phyloP scores from a whole-genome alignment of 2,113 vertebrate species.

The Eulemur rufifrons region DNA sequence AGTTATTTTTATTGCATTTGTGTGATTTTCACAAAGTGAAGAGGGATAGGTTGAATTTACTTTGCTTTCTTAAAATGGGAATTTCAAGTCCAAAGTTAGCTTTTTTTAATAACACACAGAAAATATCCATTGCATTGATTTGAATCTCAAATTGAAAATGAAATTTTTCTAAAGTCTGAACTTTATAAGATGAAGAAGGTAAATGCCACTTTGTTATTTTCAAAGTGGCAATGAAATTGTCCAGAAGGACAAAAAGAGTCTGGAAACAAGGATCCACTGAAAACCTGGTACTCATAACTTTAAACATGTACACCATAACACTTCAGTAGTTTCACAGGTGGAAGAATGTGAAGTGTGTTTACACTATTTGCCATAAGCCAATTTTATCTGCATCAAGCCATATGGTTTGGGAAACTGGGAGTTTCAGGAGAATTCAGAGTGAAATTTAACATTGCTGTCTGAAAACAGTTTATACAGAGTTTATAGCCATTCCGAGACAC shows the following conservation, averaged over 20 bases:
- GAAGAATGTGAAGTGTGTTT: constrained; percentile 51
- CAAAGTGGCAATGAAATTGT: neutral
- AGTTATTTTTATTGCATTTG: neutral
- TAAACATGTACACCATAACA: constrained; percentile 38
- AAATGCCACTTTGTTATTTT: neutral
- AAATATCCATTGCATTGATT: neutral
- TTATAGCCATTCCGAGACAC: constrained; percentile 20
- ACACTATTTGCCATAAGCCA: constrained; percentile 48
- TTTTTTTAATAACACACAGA: neutral
- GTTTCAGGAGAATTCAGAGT: constrained; percentile 40
- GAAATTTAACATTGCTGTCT: constrained; percentile 47
- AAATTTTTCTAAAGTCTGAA: neutral
- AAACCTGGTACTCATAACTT: neutral
- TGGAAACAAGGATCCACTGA: constrained; percentile 24
- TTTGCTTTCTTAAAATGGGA: neutral
- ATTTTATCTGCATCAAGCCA: constrained; percentile 62
- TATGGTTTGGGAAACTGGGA: constrained; percentile 65
- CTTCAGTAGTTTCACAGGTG: constrained; percentile 47
- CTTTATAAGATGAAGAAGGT: neutral
- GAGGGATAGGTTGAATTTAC: neutral
- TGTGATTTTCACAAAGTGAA: neutral
- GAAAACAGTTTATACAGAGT: constrained; percentile 44
- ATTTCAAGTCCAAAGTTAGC: neutral
- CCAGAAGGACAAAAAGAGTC: neutral
- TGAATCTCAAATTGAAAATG: neutral